phyloP scores from a whole-genome alignment of 2,888 invertebrate species.

The Cheilosia vernalis region DNA sequence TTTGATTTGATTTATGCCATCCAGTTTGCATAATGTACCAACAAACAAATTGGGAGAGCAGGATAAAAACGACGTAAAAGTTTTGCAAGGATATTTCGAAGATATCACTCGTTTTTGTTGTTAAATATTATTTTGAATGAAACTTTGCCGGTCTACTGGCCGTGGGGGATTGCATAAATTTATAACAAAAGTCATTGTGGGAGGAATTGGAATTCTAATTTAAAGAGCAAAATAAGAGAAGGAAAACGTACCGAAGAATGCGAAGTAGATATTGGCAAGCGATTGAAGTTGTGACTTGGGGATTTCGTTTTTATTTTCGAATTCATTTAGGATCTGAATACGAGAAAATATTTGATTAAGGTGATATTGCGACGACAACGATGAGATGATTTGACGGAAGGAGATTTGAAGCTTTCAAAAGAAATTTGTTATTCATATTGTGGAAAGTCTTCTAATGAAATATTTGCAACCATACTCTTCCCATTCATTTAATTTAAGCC shows the following conservation, averaged over 20 bases:
- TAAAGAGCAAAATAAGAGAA: background rate
- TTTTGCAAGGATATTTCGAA: conserved; percentile 36
- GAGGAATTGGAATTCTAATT: conserved; percentile 28
- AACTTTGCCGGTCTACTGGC: conserved; percentile 43
- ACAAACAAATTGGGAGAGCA: background rate
- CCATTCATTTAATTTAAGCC: no score
- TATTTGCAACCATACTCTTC: no score
- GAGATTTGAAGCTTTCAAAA: no score
- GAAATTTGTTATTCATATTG: no score
- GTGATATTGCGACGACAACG: no score
- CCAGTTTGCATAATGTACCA: conserved; percentile 58
- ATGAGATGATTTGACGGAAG: no score
- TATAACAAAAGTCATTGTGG: conserved; percentile 7
- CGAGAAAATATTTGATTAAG: no score
- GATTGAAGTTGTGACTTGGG: conserved; percentile 10
- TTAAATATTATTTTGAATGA: conserved; percentile 50
- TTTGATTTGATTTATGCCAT: conserved; percentile 65
- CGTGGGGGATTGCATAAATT: conserved; percentile 32
- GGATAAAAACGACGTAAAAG: conserved; percentile 19
- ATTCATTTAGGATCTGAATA: background rate
- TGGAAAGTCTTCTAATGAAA: no score
- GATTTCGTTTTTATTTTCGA: background rate
- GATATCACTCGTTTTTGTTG: conserved; percentile 57
- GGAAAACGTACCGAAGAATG: background rate
- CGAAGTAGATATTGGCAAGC: background rate